Conservation (phyloP, 2,888 invertebrate species). For the Rosalia funebris region DNA sequence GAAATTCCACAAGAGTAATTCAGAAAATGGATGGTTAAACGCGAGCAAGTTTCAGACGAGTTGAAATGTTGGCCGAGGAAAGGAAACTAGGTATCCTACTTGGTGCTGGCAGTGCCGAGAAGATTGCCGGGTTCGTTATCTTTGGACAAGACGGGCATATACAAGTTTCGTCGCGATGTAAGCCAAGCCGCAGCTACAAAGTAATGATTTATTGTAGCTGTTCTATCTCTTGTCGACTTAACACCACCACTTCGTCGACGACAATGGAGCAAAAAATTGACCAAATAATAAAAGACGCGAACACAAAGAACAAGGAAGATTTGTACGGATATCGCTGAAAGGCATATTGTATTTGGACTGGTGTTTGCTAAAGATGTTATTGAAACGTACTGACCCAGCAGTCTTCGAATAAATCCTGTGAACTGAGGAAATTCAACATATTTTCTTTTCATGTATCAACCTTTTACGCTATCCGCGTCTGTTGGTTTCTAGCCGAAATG, state of each 20-base stretch:
- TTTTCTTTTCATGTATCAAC: constrained; percentile 12
- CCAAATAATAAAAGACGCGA: background rate
- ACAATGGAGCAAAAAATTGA: constrained; percentile 1
- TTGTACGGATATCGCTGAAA: constrained; percentile 13
- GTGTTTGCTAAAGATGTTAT: constrained; percentile 15
- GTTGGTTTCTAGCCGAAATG: background rate
- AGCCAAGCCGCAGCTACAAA: too few species aligned
- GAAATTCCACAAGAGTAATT: too few species aligned
- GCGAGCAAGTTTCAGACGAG: too few species aligned
- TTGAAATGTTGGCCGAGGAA: too few species aligned
- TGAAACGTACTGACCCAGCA: constrained; percentile 26
- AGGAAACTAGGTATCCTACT: too few species aligned
- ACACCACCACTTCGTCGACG: constrained; percentile 8
- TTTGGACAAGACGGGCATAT: too few species aligned
- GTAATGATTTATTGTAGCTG: too few species aligned
- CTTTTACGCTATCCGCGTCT: constrained; percentile 7
- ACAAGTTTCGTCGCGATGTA: too few species aligned
- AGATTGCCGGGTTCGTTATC: too few species aligned
- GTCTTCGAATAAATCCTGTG: background rate
- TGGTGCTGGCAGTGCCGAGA: too few species aligned
- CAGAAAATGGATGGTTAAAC: too few species aligned
- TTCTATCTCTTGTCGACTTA: too few species aligned
- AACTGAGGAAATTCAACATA: constrained; percentile 16
- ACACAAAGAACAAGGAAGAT: constrained; percentile 15
- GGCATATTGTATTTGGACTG: constrained; percentile 13